Base-by-base conservation (phyloP, 2,888 invertebrate genomes). In the Pristionchus mayeri region DNA sequence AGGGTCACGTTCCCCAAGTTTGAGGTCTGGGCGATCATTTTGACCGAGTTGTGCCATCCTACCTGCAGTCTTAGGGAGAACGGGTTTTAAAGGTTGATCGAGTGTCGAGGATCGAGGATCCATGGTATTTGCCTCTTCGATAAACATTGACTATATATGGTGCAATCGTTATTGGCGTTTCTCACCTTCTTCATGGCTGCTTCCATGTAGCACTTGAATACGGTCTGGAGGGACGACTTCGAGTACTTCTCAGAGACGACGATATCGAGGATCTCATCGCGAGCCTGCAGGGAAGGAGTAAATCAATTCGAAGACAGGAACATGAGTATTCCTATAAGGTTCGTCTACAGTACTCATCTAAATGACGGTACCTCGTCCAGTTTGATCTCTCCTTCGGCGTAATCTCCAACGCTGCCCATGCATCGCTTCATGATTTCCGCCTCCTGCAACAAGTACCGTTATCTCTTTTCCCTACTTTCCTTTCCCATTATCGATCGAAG, bases 171-270 rank as follows among this genome's bases (percentile, higher is more conserved):
- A 54, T 79, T 37, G 54, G 37, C 76, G n/a, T 76, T 48, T 37
- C 44, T 30, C n/a, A 79, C 79, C 79, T 54, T 79, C 54, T 24
- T 54, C n/a, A 54, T 18, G 21, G 54, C 34, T 6, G 34, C 79
- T 21, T 16, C 54, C 18, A 79, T 34, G 54, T 48, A n/a, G 40
- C 79, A 79, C 54, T 79, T 79, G 79, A 79, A 79, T 6, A 79
- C 79, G 52, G 54, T 79, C 16, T 24, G 37, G 13, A 60, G 24
- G 6, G 44, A 40, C 57, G 57, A 27, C 40, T 27, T 34, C 34
- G 7, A 11, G 81, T 21, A 60, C 27, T 57, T 60, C 60, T 60
- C 81, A 9, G 30, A 27, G 7, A 44, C 76, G 6, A 48, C 76
- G 30, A 48, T 18, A 6, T 44, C 48, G 48, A 76, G 48, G 76